Base-by-base conservation (phyloP, 2,888 invertebrate genomes). In the Ischnus inquisitorius region DNA sequence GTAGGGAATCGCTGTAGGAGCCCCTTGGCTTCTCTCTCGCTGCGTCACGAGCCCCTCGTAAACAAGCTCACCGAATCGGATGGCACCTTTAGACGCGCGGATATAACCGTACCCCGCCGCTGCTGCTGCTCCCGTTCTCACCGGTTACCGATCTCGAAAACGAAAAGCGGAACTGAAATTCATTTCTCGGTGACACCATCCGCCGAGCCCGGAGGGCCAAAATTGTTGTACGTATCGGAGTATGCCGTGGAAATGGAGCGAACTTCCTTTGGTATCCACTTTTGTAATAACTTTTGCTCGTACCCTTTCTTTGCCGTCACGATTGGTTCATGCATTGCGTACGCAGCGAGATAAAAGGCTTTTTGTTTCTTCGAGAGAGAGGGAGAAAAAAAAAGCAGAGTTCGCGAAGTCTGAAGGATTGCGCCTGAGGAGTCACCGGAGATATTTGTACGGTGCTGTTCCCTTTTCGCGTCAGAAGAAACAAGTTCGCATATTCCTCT, bases 21-120 rank as follows among this genome's bases (percentile, higher is more conserved):
- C 57, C 5, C 57, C 57, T 16, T 19, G 54, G 62, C 5, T 64
- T 60, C 80, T 85, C 86, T 88, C 85, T 85, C 86, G 89, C 87
- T 88, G 82, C 88, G 87, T 89, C 90, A 90, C 90, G 90, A 88
- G 74, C 85, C 81, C 77, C 84, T 87, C 90, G 88, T 90, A 90
- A 90, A 90, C 89, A 87, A 83, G 77, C 83, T 28, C 19, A 4
- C 12, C 81, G 77, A 85, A 86, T 86, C 80, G 84, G 84, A 88
- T 86, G 39, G 62, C 62, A 62, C 62, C 62, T 16, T 34, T 14
- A 14, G 62, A 64, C 22, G 39, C 34, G 14, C 28, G 57, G 8
- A 8, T 25, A 22, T 14, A 57, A 25, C 6, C 51, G 34, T 34
- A 48, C n/a, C 8, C 39, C 16, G 8, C 1, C 4, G 39, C 19